Evolutionary conservation across 2,797 vertebrate genomes (phyloP), one percentile per base, ranked within the genome.

Genomic region (Onychomys leucogaster): DNA sequence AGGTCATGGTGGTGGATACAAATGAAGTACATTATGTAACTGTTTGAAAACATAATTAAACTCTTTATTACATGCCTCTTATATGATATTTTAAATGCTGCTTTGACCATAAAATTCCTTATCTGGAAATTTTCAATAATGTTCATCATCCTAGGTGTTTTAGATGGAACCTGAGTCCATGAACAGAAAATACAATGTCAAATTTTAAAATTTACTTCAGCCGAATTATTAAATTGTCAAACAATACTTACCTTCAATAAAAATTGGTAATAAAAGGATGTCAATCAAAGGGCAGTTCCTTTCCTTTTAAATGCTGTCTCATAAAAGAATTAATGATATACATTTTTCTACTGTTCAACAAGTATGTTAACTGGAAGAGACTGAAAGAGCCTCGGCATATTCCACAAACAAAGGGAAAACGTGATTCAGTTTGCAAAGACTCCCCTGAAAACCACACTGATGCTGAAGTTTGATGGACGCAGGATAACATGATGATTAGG

Each of bases 361-460:
- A 93, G 75, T 97, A 96, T 97, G 41, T 96, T 97, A 94, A 97
- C 86, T 94, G 90, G 95, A 98, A 95, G 95, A 97, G 69, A 97
- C 46, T 97, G 96, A 96, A 98, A 98, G 97, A 97, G 96, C 89
- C 75, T 94, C 32, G 49, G 12, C 88, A 97, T 93, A 98, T 97
- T 73, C 75, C 67, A 94, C 3, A 97, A 52, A 78, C 65, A 41
- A 1, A 83, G 19, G 17, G 5, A 49, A n/a, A 85, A 89, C 46
- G 37, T 76, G 92, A 88, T 65, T 80, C 52, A 87, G 88, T 61
- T 95, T 97, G 37, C 90, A 96, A 95, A 93, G 27, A 90, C 46
- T 81, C 61, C 89, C 96, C 21, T 96, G 88, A 97, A 97, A 98
- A 96, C 41, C 69, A 9, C 43, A 88, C 46, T 85, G 46, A 59